Base-by-base conservation (phyloP, 2,113 vertebrate genomes). In the Chrysemys picta region DNA sequence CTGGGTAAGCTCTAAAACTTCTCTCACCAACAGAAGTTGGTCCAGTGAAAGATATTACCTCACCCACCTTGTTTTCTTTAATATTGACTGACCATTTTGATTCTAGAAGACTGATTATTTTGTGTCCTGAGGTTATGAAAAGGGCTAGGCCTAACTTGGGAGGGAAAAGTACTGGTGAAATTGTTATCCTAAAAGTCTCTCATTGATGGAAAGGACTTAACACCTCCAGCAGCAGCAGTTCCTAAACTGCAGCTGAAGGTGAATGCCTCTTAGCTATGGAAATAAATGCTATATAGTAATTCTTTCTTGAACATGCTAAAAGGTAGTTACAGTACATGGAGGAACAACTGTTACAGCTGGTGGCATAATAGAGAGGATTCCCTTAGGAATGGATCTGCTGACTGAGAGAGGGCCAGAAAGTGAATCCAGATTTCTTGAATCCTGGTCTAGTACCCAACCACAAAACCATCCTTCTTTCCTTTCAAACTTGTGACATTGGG, bases 281-380 rank as follows among this genome's bases (percentile, higher is more conserved):
- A 72, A 65, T 31, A 35, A 65, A 65, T 31, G 27, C 31, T 16
- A 35, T 65, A 16, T 65, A 65, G 62, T 17, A 65, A 29, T 54
- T 93, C 42, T 85, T 8, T 21, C 54, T 76, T 65, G 76, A 54
- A 62, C 10, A 35, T 13, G 27, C 0, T 1, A 2, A 9, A 59
- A 59, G 42, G 49, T 54, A 24, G 79, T 4, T 1, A 0, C 56
- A 27, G 17, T 0, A 0, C 24, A 25, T 29, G 12, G 59, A 29
- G 13, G 59, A 31, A 65, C 13, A 62, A 14, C 29, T 65, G 31
- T 35, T 7, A 17, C n/a, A 35, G 31, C 16, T 17, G 62, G 62
- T 65, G 62, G 31, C 1, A 6, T 35, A 16, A 57, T 10, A 24
- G 21, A 56, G 24, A 57, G 56, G 10, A 57, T 57, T 57, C 24